phyloP scores from a whole-genome alignment of 1,140 invertebrate genomes.

The Radopholus similis region DNA sequence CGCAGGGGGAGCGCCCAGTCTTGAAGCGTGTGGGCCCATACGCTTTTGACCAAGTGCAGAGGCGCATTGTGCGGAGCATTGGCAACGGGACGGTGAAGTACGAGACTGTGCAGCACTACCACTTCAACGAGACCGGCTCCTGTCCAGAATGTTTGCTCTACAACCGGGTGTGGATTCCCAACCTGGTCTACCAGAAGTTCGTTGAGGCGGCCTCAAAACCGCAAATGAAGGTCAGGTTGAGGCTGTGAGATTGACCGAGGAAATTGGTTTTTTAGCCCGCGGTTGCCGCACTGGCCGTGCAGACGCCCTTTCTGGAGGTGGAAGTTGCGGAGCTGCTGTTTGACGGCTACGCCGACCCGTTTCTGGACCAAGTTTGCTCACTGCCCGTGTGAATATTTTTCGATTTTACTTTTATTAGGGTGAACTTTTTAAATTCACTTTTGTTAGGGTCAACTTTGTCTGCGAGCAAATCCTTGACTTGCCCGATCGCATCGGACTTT shows the following conservation, averaged over 20 bases:
- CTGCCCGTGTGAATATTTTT: too few species aligned
- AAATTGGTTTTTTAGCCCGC: conserved; percentile 9
- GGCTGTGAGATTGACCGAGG: background rate
- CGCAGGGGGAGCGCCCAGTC: conserved; percentile 26
- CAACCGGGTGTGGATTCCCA: conserved; percentile 58
- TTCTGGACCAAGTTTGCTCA: conserved; percentile 50
- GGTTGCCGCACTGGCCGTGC: conserved; percentile 46
- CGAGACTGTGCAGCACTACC: conserved; percentile 23
- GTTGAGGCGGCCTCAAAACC: conserved; percentile 58
- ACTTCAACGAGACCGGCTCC: conserved; percentile 47
- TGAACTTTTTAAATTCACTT: conserved; percentile 52
- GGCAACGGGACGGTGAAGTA: conserved; percentile 53
- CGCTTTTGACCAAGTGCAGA: conserved; percentile 49
- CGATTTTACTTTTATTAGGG: too few species aligned
- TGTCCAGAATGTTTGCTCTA: conserved; percentile 54
- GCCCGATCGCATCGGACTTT: conserved; percentile 56
- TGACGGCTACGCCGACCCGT: conserved; percentile 57
- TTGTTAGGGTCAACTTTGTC: conserved; percentile 57
- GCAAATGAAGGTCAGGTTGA: conserved; percentile 43
- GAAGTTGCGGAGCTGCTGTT: conserved; percentile 58
- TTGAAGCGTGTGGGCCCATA: conserved; percentile 47
- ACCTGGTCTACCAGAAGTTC: conserved; percentile 60
- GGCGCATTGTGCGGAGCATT: conserved; percentile 30
- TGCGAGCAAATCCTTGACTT: conserved; percentile 56
- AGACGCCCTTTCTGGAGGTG: conserved; percentile 59